Evolutionary conservation across 30 jellyfish, hydroid and myxozoan species (phyloP).

Genomic region (Phacellophora camtschatica): DNA sequence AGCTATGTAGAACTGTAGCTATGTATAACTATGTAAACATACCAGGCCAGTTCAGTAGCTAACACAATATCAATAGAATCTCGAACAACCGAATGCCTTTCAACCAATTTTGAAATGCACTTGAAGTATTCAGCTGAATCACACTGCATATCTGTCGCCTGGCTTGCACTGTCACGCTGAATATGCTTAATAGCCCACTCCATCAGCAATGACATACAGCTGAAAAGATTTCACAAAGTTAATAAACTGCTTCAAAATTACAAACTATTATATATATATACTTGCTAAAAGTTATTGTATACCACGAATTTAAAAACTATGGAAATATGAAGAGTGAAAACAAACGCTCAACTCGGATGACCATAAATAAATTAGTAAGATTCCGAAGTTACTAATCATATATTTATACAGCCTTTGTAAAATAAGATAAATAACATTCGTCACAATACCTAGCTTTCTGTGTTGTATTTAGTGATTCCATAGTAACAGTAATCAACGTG

Average conservation of each 20-base stretch:
- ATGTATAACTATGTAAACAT: background rate
- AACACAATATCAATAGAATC: background rate
- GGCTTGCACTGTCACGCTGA: background rate
- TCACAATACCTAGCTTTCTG: background rate
- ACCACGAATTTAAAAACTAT: too few species aligned
- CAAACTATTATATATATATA: too few species aligned
- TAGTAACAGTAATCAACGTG: background rate
- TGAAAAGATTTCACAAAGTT: too few species aligned
- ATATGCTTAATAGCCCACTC: background rate
- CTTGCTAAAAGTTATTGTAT: too few species aligned
- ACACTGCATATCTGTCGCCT: background rate
- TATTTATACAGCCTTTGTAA: too few species aligned
- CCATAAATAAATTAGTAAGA: too few species aligned
- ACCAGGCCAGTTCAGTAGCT: background rate
- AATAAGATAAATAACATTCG: too few species aligned
- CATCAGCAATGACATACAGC: background rate
- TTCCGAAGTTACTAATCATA: too few species aligned
- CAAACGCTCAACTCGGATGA: too few species aligned
- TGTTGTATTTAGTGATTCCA: background rate
- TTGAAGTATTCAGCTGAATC: background rate
- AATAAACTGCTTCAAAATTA: too few species aligned
- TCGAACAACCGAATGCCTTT: background rate
- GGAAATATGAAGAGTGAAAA: too few species aligned
- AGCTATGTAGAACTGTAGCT: too few species aligned
- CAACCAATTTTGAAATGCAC: background rate